phyloP scores from a whole-genome alignment of 2,888 invertebrate genomes.

The Furcula furcula region DNA sequence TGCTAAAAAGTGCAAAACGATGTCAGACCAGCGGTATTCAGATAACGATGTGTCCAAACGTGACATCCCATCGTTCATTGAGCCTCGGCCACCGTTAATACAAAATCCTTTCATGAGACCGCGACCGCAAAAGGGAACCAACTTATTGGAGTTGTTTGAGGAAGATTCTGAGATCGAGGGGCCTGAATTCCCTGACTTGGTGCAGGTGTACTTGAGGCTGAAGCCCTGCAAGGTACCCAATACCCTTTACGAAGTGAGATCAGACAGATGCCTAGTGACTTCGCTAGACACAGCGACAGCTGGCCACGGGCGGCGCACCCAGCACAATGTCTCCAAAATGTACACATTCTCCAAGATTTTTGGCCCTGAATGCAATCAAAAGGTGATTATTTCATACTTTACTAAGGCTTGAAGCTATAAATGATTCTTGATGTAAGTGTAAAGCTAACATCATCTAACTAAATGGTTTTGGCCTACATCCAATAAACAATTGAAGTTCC shows the following conservation, averaged over 20 bases:
- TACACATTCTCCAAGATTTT: conserved; percentile 74
- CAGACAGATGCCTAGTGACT: conserved; percentile 60
- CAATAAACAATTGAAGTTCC: too few species aligned
- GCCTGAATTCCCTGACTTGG: conserved; percentile 43
- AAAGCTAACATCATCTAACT: too few species aligned
- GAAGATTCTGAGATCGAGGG: conserved; percentile 62
- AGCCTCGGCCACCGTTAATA: conserved; percentile 68
- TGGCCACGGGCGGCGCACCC: conserved; percentile 66
- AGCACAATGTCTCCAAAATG: conserved; percentile 71
- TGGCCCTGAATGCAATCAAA: conserved; percentile 53
- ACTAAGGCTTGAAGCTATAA: too few species aligned
- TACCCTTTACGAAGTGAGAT: conserved; percentile 63
- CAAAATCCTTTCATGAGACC: conserved; percentile 72
- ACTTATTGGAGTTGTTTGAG: conserved; percentile 64
- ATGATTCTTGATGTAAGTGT: too few species aligned
- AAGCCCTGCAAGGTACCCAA: conserved; percentile 64
- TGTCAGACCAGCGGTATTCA: conserved; percentile 52
- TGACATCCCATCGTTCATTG: conserved; percentile 74
- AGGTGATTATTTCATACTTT: too few species aligned
- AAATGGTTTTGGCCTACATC: too few species aligned
- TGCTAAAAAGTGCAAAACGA: conserved; percentile 18
- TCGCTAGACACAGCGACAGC: conserved; percentile 63
- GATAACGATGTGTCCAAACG: conserved; percentile 50
- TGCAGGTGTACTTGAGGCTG: conserved; percentile 79
- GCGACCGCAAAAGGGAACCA: conserved; percentile 64